Evolutionary conservation across 1,140 invertebrate genomes (phyloP).

Genomic region (Leptinotarsa lineolata): DNA sequence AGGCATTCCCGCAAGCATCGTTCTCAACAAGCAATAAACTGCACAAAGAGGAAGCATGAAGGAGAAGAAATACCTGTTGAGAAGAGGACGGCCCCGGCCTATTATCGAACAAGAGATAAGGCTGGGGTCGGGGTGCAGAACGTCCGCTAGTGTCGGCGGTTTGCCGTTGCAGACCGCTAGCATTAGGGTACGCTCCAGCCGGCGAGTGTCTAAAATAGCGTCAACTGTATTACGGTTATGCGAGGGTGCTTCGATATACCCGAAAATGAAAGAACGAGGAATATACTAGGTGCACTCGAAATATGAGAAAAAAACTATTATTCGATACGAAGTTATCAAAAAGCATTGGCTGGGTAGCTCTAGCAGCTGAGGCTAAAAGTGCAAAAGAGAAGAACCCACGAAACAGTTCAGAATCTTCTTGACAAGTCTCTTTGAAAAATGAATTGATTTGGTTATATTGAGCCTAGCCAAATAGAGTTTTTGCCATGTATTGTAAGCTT

Average conservation of each 20-base stretch:
- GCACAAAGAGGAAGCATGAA: background rate
- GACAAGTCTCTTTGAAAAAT: too few species aligned
- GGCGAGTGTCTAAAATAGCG: constrained; percentile 50
- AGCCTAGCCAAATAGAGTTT: too few species aligned
- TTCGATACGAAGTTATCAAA: too few species aligned
- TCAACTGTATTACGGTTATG: background rate
- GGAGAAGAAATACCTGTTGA: constrained; percentile 48
- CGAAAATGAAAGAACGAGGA: background rate
- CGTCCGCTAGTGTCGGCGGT: constrained; percentile 45
- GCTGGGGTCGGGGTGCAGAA: constrained; percentile 46
- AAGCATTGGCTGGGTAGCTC: too few species aligned
- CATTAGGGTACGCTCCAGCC: constrained; percentile 46
- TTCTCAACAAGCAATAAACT: constrained; percentile 22
- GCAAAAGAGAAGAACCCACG: too few species aligned
- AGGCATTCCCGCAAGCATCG: constrained; percentile 27
- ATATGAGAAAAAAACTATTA: too few species aligned
- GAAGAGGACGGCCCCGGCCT: constrained; percentile 41
- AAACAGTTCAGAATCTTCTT: too few species aligned
- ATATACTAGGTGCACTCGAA: background rate
- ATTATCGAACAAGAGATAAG: constrained; percentile 39
- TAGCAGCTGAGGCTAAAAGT: too few species aligned
- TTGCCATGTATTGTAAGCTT: too few species aligned
- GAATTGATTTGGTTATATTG: too few species aligned
- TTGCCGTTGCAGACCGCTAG: constrained; percentile 49
- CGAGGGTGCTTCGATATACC: background rate